Base-by-base conservation (phyloP, 1,140 invertebrate genomes). In the Lordiphosa clarofinis region DNA sequence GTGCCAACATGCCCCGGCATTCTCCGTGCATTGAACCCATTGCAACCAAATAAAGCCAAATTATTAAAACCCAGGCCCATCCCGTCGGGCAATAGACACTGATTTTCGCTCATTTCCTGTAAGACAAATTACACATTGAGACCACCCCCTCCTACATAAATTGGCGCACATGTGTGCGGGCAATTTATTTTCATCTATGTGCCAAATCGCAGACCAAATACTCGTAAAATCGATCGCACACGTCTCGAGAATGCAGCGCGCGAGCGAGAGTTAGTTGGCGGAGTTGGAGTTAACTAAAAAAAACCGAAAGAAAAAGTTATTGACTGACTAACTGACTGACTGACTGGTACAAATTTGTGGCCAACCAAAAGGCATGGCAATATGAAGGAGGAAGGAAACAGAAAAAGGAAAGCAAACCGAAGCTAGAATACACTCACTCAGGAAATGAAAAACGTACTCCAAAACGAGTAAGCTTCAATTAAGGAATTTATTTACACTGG, bases 181-280 rank as follows among this genome's bases (percentile, higher is more conserved):
- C 76, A 84, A 82, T 82, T 82, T 82, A 82, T 82, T 82, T 82
- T 82, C 76, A 82, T 82, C 76, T 56, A 67, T 47, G 56, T 60
- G 69, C 62, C 56, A 81, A 79, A 53, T 68, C 55, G 63, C 63
- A 68, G 64, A 68, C 64, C 48, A 81, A 82, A 70, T 76, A 73
- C 59, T 58, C 60, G 47, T 64, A 43, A 62, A 81, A 81, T 82
- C 78, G 78, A 82, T 82, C 56, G 62, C 42, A 58, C 39, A 48
- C 49, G 19, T 28, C 36, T 33, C 11, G 35, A 54, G 28, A n/a
- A 38, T 28, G 10, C 52, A 39, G 11, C 1, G 28, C 7, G 33
- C 7, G 3, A 8, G 37, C 12, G 19, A 13, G n/a, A 4, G 33
- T 11, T 9, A 44, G n/a, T 31, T 31, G 28, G 21, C 10, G 15